Evolutionary conservation across 2,888 invertebrate species (phyloP), one percentile per base, ranked within the genome.

Genomic region (Eupsilia transversa): DNA sequence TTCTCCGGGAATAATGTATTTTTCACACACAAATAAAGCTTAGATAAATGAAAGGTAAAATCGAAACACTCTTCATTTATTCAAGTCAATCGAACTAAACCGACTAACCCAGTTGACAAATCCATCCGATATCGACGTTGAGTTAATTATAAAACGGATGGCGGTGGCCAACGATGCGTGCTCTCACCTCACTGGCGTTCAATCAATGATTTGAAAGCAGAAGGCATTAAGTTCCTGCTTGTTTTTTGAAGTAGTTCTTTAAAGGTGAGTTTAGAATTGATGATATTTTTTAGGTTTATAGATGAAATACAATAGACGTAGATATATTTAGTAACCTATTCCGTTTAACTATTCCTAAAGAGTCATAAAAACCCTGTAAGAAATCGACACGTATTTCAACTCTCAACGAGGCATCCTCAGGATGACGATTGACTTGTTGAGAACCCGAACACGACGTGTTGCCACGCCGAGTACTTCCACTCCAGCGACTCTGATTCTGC

Each of bases 81-180:
- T 78, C 54, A 82, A 63, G 14, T 43, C 49, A 27, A 70, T 77
- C 60, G 30, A 60, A 46, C 57, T 43, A 68, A 57, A 52, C 38
- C 38, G 38, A 67, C 61, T 60, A 68, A 64, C 41, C 43, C 59
- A 49, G 67, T 78, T 83, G 79, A 72, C 80, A 73, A 68, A 79
- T 79, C 80, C 75, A 70, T 52, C 46, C 67, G 84, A 41, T 66
- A 82, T 80, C 81, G 67, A 61, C 64, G 35, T 41, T 35, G 27
- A 63, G 71, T 82, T 75, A 80, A 84, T 82, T 75, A 84, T 84
- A 75, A 75, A 84, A 80, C 82, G 71, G 68, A 68, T 65, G 64
- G 33, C 38, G 49, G 57, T 27, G 60, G 68, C 60, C 57, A 68
- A 41, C 68, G 71, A 67, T 38, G 68, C 56, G 71, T 75, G 71